A percentile compares a stretch with the other conserved stretches of the same genome.
phyloP scores from a whole-genome alignment of 2,888 invertebrate genomes.

The Galeopsomyia nigrocyanea region DNA sequence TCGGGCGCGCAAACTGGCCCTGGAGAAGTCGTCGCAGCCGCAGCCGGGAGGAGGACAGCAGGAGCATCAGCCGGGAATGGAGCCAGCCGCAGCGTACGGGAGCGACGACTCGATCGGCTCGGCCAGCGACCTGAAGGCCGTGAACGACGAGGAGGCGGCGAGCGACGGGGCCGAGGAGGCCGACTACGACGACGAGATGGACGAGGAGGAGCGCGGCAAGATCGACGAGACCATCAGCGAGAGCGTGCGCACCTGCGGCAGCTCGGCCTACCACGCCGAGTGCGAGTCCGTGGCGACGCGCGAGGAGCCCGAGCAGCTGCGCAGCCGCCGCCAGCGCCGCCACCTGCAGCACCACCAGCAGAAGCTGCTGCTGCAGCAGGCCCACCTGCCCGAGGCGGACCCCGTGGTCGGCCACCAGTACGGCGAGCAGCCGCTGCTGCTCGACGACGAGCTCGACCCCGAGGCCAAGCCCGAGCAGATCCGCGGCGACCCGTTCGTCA shows the following conservation, averaged over 20 bases:
- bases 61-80: slow-evolving; percentile 47
- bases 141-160: slow-evolving; percentile 67
- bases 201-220: slow-evolving; percentile 58
- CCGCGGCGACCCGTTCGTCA: slow-evolving; percentile 74
- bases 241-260: slow-evolving; percentile 77
- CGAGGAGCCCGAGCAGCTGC: slow-evolving; percentile 72
- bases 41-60: no score
- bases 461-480: slow-evolving; percentile 68
- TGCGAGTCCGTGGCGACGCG: slow-evolving; percentile 79
- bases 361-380: slow-evolving; percentile 62
- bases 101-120: slow-evolving; percentile 81
- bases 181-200: slow-evolving; percentile 64
- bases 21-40: slow-evolving; percentile 54
- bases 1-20: slow-evolving; percentile 53
- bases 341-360: slow-evolving; percentile 63
- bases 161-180: slow-evolving; percentile 69
- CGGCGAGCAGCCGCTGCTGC: slow-evolving; percentile 80
- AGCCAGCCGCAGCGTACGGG: slow-evolving; percentile 66
- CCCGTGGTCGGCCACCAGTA: slow-evolving; percentile 81
- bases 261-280: slow-evolving; percentile 80
- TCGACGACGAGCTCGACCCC: slow-evolving; percentile 83
- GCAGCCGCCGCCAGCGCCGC: slow-evolving; percentile 69
- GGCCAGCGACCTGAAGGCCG: slow-evolving; percentile 77
- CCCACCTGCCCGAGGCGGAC: slow-evolving; percentile 56
- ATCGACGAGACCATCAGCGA: slow-evolving; percentile 74